Evolutionary conservation across 2,113 vertebrate genomes (phyloP), one percentile per base, ranked within the genome.

Genomic region (Regulus satrapa): DNA sequence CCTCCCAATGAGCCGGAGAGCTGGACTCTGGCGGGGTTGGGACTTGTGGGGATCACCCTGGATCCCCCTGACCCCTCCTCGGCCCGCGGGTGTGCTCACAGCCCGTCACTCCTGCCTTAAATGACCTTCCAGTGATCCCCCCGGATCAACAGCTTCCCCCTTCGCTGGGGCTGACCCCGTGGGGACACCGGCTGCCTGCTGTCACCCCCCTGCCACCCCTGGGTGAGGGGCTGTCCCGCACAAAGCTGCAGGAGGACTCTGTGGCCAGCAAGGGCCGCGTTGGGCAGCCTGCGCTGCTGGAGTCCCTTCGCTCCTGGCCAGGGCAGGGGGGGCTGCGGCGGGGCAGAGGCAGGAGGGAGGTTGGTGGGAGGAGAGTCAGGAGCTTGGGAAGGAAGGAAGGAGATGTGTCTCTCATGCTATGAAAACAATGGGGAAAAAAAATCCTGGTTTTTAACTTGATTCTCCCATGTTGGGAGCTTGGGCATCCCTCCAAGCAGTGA

Each of bases 311-410:
- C 18, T 54, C 51, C 10, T 31, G 62, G 52, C 51, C 49, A 36
- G 7, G 43, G 38, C 4, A 32, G 12, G 10, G 56, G 24, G 69
- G 45, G 36, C 46, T 89, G 36, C 32, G 3, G 23, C 0, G 1
- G n/a, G 67, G 38, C 49, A 84, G 68, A 67, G 79, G 25, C 56
- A 9, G 67, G 6, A 5, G 4, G 41, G 66, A 45, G 66, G 15
- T 3, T 41, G 72, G 68, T 68, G 78, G 85, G 87, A 89, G 77
- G 83, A 71, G 38, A 61, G 16, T 54, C 48, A 14, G 89, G 69
- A 77, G 81, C 58, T 73, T 16, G 61, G 36, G 81, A 89, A 82
- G 87, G 84, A 89, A 81, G 89, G 92, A 81, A 89, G 83, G 68
- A 76, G 71, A 68, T 89, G 73, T 20, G 75, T 43, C 31, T 73